These are phyloP conservation scores for Aphaenogaster rudis DNA, from an alignment of 1,140 invertebrate genomes.

Conservation along the genomic window DNA sequence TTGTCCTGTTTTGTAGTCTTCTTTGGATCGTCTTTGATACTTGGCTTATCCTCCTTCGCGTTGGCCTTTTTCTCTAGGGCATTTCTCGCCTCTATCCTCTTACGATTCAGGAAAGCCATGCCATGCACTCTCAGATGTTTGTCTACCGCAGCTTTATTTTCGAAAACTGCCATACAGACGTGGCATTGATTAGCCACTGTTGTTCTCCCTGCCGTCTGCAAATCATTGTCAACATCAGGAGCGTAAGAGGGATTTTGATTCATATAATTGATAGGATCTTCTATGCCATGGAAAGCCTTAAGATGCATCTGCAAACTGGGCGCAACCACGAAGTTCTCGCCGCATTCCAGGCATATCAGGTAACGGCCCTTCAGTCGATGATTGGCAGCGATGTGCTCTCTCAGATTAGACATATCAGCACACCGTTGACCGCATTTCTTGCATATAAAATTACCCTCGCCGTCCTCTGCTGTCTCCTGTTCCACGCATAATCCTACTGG, in stretches of 20 bases:
- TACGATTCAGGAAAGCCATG: conserved; percentile 89
- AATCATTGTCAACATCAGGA: conserved; percentile 84
- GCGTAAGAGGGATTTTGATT: conserved; percentile 88
- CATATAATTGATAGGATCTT: conserved; percentile 88
- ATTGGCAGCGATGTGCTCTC: conserved; percentile 87
- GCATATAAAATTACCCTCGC: conserved; percentile 86
- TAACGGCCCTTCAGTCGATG: conserved; percentile 88
- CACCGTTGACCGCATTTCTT: conserved; percentile 86
- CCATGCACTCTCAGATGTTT: conserved; percentile 90
- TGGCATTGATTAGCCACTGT: conserved; percentile 89
- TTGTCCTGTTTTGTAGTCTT: conserved; percentile 45
- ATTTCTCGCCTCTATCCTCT: conserved; percentile 82
- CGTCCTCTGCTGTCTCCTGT: conserved; percentile 78
- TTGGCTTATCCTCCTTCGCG: conserved; percentile 19
- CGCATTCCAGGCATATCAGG: conserved; percentile 90
- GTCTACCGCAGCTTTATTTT: conserved; percentile 85
- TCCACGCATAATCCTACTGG: conserved; percentile 79
- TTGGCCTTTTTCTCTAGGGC: conserved; percentile 75
- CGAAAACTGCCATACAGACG: conserved; percentile 89
- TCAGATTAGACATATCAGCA: conserved; percentile 83
- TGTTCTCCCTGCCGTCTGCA: conserved; percentile 80
- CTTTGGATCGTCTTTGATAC: neutral
- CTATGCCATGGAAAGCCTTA: conserved; percentile 88
- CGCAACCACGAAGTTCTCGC: conserved; percentile 90
- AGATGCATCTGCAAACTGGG: conserved; percentile 90